These are phyloP conservation scores for Leptopilina boulardi DNA, from an alignment of 1,140 invertebrate genomes.

Conservation along the genomic window DNA sequence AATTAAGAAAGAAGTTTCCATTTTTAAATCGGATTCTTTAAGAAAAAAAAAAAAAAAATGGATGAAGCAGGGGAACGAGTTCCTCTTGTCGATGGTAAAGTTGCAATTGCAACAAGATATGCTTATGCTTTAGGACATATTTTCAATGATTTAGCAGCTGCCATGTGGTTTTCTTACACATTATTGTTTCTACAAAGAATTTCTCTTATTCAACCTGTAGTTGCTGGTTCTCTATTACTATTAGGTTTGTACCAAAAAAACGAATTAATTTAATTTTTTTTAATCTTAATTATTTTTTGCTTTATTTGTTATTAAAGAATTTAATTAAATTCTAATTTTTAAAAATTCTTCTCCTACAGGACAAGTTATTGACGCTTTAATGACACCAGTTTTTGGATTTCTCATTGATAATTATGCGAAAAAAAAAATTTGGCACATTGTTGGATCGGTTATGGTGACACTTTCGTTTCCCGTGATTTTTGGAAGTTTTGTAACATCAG, in stretches of 20 bases:
- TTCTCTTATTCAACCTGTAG: slow-evolving; percentile 81
- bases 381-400: slow-evolving; percentile 90
- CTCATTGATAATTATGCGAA: slow-evolving; percentile 85
- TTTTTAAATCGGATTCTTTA: background rate
- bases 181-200: slow-evolving; percentile 92
- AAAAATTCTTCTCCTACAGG: slow-evolving; percentile 74
- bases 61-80: slow-evolving; percentile 49
- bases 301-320: background rate
- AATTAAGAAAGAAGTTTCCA: background rate
- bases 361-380: slow-evolving; percentile 89
- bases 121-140: slow-evolving; percentile 91
- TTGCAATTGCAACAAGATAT: slow-evolving; percentile 76
- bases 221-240: slow-evolving; percentile 87
- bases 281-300: background rate
- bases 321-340: background rate
- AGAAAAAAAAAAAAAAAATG: background rate
- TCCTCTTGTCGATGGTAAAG: slow-evolving; percentile 62
- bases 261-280: background rate
- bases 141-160: slow-evolving; percentile 92
- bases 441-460: slow-evolving; percentile 81
- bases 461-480: slow-evolving; percentile 90
- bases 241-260: slow-evolving; percentile 77
- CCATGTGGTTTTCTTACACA: slow-evolving; percentile 96
- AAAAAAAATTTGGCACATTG: slow-evolving; percentile 91
- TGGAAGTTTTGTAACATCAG: slow-evolving; percentile 79